phyloP scores from a whole-genome alignment of 1,140 invertebrate genomes.

The Conus ventricosus region DNA sequence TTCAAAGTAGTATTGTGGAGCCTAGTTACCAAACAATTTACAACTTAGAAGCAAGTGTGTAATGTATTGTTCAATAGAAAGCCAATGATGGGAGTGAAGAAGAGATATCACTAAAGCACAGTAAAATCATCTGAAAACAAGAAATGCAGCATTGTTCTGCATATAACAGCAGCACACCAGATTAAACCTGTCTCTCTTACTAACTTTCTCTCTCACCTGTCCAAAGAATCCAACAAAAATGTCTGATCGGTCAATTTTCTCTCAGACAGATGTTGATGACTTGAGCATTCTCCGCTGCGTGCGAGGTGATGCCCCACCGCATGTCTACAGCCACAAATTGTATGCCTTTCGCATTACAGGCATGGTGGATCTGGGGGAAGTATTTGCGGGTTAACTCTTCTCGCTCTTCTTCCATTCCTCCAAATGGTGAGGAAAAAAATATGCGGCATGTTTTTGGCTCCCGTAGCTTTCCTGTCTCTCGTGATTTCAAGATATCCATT shows the following conservation, averaged over 20 bases:
- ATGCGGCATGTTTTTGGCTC: constrained; percentile 63
- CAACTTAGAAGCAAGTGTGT: too few relatives aligned
- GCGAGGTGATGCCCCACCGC: constrained; percentile 72
- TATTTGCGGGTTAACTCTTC: constrained; percentile 66
- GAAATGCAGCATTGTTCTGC: not conserved
- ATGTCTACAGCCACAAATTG: constrained; percentile 71
- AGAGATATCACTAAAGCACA: too few relatives aligned
- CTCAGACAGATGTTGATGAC: constrained; percentile 69
- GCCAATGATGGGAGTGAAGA: too few relatives aligned
- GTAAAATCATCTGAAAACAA: too few relatives aligned
- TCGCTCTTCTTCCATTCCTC: constrained; percentile 70
- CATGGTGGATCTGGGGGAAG: constrained; percentile 65
- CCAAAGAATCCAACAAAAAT: constrained; percentile 72
- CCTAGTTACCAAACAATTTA: too few relatives aligned
- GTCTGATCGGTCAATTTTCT: constrained; percentile 69
- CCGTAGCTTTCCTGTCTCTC: constrained; percentile 48
- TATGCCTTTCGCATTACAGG: constrained; percentile 64
- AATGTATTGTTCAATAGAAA: too few relatives aligned
- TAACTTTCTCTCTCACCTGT: constrained; percentile 55
- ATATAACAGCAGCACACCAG: not conserved
- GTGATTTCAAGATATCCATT: not conserved
- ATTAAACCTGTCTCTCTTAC: too few relatives aligned
- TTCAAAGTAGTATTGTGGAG: too few relatives aligned
- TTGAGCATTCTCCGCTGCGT: constrained; percentile 66
- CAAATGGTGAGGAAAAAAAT: constrained; percentile 72